These are phyloP conservation scores for Umimayanthus chanpuru DNA, from an alignment of 92 coral and sea anemone genomes.

Conservation along the genomic window DNA sequence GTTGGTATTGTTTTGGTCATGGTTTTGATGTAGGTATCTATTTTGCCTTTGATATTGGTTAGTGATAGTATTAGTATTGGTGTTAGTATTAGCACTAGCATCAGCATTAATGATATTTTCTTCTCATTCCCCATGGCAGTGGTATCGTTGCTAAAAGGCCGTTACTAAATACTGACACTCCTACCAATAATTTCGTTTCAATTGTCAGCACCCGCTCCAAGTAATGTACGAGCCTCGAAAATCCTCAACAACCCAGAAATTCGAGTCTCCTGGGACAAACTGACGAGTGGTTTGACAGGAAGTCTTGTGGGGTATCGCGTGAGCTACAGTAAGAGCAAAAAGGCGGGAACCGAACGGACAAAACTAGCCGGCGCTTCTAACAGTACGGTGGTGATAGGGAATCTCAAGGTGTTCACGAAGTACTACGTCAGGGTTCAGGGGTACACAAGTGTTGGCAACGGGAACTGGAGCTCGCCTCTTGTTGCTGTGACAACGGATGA, in stretches of 20 bases:
- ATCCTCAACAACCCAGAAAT: not conserved
- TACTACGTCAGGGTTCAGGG: slow-evolving; percentile 20
- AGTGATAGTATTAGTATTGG: too few species aligned
- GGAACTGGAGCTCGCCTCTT: slow-evolving; percentile 14
- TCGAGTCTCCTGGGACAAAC: slow-evolving; percentile 5
- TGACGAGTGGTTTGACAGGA: slow-evolving; percentile 7
- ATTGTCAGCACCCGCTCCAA: slow-evolving; percentile 22
- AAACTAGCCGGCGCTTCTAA: not conserved
- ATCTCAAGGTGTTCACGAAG: slow-evolving; percentile 4
- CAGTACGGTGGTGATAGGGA: not conserved
- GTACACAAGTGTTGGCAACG: slow-evolving; percentile 1
- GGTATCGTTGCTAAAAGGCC: too few species aligned
- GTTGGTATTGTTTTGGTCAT: too few species aligned
- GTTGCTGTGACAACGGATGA: slow-evolving; percentile 33
- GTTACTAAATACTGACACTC: too few species aligned
- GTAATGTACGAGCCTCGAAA: not conserved
- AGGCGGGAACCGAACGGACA: not conserved
- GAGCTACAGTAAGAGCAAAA: not conserved
- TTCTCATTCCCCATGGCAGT: too few species aligned
- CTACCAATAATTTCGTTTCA: not conserved
- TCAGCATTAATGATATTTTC: too few species aligned
- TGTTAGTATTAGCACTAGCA: too few species aligned
- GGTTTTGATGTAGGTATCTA: too few species aligned
- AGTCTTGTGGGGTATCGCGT: slow-evolving; percentile 27
- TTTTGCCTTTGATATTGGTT: too few species aligned